These are phyloP conservation scores for Palythoa grandiflora DNA, from an alignment of 92 coral and sea anemone species.

Conservation along the genomic window DNA sequence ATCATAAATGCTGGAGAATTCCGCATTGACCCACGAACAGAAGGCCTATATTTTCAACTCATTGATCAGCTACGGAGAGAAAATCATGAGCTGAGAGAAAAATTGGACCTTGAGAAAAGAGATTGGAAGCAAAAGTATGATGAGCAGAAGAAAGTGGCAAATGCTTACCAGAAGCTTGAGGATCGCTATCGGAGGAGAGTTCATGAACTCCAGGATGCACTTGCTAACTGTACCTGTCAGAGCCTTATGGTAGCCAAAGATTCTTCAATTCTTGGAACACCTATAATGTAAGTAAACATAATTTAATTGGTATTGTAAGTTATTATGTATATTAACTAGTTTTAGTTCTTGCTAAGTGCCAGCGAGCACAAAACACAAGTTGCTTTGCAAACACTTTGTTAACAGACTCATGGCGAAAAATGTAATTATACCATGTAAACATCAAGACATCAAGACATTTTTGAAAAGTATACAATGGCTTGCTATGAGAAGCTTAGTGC, in stretches of 20 bases:
- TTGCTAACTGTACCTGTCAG: constrained; percentile 86
- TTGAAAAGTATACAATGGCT: too few species aligned
- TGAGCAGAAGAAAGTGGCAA: constrained; percentile 98
- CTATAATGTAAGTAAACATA: constrained; percentile 47
- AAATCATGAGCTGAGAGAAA: constrained; percentile 79
- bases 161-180: constrained; percentile 98
- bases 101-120: constrained; percentile 80
- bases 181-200: constrained; percentile 97
- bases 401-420: too few species aligned
- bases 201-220: constrained; percentile 95
- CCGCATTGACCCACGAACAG: constrained; percentile 49
- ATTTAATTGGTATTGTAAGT: not conserved
- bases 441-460: too few species aligned
- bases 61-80: constrained; percentile 77
- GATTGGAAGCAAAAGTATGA: constrained; percentile 91
- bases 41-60: constrained; percentile 70
- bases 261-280: constrained; percentile 43
- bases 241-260: constrained; percentile 61
- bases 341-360: too few species aligned
- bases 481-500: too few species aligned
- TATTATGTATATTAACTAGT: too few species aligned
- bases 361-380: too few species aligned
- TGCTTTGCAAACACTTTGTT: too few species aligned
- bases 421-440: too few species aligned
- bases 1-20: not conserved